Percentiles rank a stretch among this genome's conserved stretches.
These are phyloP conservation scores for Arvicanthis niloticus DNA, from an alignment of 2,113 vertebrate species.

Conservation along the genomic window DNA sequence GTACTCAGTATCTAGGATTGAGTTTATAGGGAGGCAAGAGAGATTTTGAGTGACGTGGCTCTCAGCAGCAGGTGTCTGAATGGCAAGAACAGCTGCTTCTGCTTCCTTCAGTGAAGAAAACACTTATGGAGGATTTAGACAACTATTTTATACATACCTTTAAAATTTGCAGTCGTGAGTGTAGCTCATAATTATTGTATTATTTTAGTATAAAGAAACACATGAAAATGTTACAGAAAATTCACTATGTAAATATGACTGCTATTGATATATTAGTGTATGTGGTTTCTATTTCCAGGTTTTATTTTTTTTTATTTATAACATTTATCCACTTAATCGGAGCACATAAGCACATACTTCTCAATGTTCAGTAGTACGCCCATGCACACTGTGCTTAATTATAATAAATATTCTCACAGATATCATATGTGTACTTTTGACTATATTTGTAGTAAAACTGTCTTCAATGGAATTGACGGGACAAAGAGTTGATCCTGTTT, in stretches of 20 bases:
- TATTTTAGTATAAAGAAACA: conserved; percentile 19
- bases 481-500: not conserved
- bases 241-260: not conserved
- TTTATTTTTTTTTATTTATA: conserved; percentile 2
- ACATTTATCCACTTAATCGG: not conserved
- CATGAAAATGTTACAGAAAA: not conserved
- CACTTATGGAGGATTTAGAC: not conserved
- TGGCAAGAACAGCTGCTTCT: not conserved
- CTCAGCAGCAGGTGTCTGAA: not conserved
- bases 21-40: not conserved
- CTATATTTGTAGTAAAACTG: not conserved
- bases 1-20: not conserved
- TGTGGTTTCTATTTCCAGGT: not conserved
- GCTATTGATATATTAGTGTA: not conserved
- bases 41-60: not conserved
- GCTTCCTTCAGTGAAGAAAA: not conserved
- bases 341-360: not conserved
- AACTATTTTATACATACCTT: not conserved
- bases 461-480: not conserved
- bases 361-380: not conserved
- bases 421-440: not conserved
- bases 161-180: not conserved
- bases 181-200: not conserved
- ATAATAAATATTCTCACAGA: not conserved
- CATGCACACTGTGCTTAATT: not conserved